phyloP scores from a whole-genome alignment of 1,140 invertebrate species.

The Ditylenchus dipsaci region DNA sequence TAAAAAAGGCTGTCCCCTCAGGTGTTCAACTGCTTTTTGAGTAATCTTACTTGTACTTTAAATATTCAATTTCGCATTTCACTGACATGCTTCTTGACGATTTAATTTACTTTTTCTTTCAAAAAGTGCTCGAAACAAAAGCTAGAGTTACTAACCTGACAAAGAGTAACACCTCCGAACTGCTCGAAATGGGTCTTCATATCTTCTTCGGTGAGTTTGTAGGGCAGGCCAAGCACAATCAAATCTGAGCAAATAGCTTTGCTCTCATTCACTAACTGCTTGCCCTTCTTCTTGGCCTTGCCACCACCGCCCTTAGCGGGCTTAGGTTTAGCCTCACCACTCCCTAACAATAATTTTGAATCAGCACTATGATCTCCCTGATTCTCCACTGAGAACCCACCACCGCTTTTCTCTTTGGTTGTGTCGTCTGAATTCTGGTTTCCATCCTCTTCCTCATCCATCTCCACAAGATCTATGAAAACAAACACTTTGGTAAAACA shows the following conservation, averaged over 20 bases:
- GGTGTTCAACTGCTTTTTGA: no score
- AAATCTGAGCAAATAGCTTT: conserved; percentile 42
- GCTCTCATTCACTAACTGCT: not conserved
- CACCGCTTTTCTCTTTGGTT: conserved; percentile 42
- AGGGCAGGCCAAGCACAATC: conserved; percentile 58
- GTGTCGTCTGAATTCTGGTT: conserved; percentile 43
- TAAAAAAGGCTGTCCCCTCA: no score
- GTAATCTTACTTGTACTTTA: no score
- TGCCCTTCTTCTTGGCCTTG: conserved; percentile 6
- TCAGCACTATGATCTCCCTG: not conserved
- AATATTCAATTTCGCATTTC: no score
- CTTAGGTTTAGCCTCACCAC: not conserved
- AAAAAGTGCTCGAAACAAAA: not conserved
- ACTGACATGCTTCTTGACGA: not conserved
- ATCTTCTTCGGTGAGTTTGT: conserved; percentile 61
- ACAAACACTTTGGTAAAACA: not conserved
- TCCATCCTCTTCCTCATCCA: not conserved
- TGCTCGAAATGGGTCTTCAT: conserved; percentile 62
- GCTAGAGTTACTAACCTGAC: conserved; percentile 59
- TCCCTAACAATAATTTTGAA: not conserved
- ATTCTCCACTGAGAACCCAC: conserved; percentile 37
- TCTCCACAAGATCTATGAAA: not conserved
- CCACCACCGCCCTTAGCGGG: conserved; percentile 1
- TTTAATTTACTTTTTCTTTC: not conserved
- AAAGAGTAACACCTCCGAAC: conserved; percentile 62